Base-by-base conservation (phyloP, 1,140 invertebrate genomes). In the Melipona quadrifasciata region DNA sequence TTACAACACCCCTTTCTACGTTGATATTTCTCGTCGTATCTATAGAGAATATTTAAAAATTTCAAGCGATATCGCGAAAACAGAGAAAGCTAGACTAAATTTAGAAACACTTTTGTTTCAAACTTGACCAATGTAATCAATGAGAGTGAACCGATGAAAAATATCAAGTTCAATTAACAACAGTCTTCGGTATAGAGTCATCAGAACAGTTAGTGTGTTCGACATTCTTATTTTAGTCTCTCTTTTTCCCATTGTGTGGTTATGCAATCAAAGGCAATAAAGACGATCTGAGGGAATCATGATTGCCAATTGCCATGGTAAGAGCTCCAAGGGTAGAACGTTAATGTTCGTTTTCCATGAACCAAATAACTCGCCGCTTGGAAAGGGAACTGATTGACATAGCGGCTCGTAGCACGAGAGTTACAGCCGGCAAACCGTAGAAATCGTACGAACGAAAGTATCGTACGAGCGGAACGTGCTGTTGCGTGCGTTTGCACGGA, bases 261-360 rank as follows among this genome's bases (percentile, higher is more conserved):
- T 86, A 87, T 82, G 82, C 85, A 86, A 87, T 90, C 85, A 79
- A 75, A 47, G 65, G 79, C 81, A 89, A 90, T 90, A 89, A 85
- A 82, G 85, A 87, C 71, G 83, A 89, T 88, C 84, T 53, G 65
- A 47, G 86, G 67, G 68, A 89, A 89, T 80, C 79, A 61, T 65
- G 82, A 90, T 89, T 85, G 81, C 72, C 87, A 88, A 89, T 89
- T 85, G 81, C 70, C 70, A 57, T 67, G 70, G 64, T 14, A 64
- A 61, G n/a, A n/a, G 27, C 53, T 88, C 57, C 27, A 71, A 74
- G 76, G 71, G 61, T 71, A 34, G 39, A 53, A 90, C 74, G 79
- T 58, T 90, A 89, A 90, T 90, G 85, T 85, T 90, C 68, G 82
- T 89, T 87, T 90, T 90, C 85, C 89, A 90, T 90, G 89, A 90